These are phyloP conservation scores for Scelioninae gen. 2 DNA, from an alignment of 2,888 invertebrate species.

Conservation along the genomic window DNA sequence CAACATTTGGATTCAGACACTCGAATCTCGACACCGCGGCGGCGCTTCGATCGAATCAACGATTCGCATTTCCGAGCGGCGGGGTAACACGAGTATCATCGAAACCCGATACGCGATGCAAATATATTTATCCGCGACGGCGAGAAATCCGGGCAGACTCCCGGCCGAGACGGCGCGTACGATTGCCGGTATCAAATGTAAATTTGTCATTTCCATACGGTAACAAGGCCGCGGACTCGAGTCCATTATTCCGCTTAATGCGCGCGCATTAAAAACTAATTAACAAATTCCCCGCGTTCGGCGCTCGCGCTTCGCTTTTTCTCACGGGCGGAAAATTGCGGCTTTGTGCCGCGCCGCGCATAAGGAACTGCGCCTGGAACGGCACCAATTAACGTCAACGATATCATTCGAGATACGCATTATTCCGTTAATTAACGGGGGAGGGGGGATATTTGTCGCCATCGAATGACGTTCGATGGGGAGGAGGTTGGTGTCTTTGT, in stretches of 20 bases:
- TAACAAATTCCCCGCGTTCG: conserved; percentile 19
- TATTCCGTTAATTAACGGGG: conserved; percentile 22
- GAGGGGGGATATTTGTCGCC: conserved; percentile 11
- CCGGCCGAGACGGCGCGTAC: no score
- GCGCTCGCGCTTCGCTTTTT: conserved; percentile 2
- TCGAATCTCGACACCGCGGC: conserved; percentile 20
- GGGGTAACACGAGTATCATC: conserved; percentile 37
- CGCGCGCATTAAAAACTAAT: conserved; percentile 20
- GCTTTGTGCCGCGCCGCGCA: not conserved
- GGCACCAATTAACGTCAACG: conserved; percentile 25
- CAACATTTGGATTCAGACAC: no score
- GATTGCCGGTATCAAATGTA: no score
- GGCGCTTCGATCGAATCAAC: conserved; percentile 32
- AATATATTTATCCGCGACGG: conserved; percentile 8
- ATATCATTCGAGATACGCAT: not conserved
- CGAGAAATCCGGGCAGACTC: no score
- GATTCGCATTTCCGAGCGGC: conserved; percentile 40
- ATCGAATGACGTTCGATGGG: conserved; percentile 1
- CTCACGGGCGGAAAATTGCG: conserved; percentile 18
- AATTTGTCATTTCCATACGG: not conserved
- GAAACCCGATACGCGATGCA: conserved; percentile 39
- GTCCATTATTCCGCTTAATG: conserved; percentile 7
- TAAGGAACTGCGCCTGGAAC: conserved; percentile 23
- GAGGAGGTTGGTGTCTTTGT: no score
- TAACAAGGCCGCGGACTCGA: not conserved